Evolutionary conservation across 2,888 invertebrate species (phyloP).

Genomic region (Chymomyza caudatula): DNA sequence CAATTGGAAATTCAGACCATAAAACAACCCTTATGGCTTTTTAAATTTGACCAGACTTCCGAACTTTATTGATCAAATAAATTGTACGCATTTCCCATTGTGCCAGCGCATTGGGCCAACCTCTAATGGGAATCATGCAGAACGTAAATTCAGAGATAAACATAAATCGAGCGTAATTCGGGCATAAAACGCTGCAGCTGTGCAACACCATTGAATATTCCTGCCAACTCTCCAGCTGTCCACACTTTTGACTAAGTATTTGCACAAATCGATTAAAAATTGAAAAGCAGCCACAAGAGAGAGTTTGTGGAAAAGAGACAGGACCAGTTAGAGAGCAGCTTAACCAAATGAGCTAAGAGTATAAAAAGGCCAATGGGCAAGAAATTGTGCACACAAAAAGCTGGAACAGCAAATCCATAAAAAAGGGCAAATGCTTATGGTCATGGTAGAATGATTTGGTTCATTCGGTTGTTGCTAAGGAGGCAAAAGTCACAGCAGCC

Average conservation of each 20-base stretch:
- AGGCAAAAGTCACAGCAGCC: background rate
- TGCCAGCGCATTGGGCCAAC: background rate
- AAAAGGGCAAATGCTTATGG: constrained; percentile 6
- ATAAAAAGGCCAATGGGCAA: background rate
- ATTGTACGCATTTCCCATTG: background rate
- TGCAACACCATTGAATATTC: constrained; percentile 7
- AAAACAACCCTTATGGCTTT: too few species aligned
- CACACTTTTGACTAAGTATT: constrained; percentile 30
- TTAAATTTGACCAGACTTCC: background rate
- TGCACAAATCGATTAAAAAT: constrained; percentile 61
- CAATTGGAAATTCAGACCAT: too few species aligned
- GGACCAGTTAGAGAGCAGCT: background rate
- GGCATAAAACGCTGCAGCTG: constrained; percentile 53
- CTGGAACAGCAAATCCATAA: background rate
- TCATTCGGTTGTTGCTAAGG: background rate
- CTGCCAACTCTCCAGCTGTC: constrained; percentile 32
- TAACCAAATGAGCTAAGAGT: background rate
- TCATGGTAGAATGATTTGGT: constrained; percentile 15
- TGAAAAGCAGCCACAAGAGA: constrained; percentile 42
- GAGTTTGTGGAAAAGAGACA: background rate
- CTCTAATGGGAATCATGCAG: constrained; percentile 21
- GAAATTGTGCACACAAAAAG: constrained; percentile 1
- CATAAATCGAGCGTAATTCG: constrained; percentile 66
- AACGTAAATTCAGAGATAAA: constrained; percentile 65
- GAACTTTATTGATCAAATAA: background rate